Conservation (phyloP, 1,140 invertebrate species). For the Drosophila tani region DNA sequence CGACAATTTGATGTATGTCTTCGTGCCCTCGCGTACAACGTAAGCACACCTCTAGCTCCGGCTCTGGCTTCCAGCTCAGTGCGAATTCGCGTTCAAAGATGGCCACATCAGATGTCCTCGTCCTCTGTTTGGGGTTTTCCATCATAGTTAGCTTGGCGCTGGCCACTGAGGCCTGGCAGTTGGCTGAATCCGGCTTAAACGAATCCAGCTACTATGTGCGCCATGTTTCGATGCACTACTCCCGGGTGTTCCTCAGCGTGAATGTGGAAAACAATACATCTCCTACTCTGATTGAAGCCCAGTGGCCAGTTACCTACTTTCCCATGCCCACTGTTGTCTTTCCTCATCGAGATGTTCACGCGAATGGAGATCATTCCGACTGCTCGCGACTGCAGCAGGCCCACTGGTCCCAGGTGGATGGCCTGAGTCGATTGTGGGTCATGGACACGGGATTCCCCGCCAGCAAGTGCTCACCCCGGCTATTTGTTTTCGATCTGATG, state of each 20-base stretch:
- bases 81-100: constrained; percentile 33
- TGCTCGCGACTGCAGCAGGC: constrained; percentile 73
- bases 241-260: constrained; percentile 78
- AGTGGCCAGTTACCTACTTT: constrained; percentile 74
- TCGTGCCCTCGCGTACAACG: constrained; percentile 22
- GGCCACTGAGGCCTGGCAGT: constrained; percentile 34
- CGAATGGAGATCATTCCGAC: constrained; percentile 48
- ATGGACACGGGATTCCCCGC: constrained; percentile 70
- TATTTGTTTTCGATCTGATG: constrained; percentile 79
- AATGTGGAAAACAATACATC: constrained; percentile 56
- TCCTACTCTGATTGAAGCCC: constrained; percentile 76
- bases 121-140: constrained; percentile 3
- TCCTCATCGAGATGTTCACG: constrained; percentile 61
- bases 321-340: constrained; percentile 67
- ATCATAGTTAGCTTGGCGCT: constrained; percentile 3
- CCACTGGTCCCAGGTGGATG: constrained; percentile 77
- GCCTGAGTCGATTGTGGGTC: constrained; percentile 73
- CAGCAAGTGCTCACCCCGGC: constrained; percentile 58
- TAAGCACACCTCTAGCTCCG: constrained; percentile 21
- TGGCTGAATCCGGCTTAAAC: constrained; percentile 63
- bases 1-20: constrained; percentile 35
- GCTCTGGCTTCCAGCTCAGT: constrained; percentile 33
- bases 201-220: constrained; percentile 75
- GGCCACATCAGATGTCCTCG: constrained; percentile 37
- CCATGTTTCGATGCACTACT: constrained; percentile 74